A percentile compares a stretch with the other conserved stretches of the same genome.
These are phyloP conservation scores for Caenorhabditis auriculariae DNA, from an alignment of 2,888 invertebrate genomes.

Conservation along the genomic window DNA sequence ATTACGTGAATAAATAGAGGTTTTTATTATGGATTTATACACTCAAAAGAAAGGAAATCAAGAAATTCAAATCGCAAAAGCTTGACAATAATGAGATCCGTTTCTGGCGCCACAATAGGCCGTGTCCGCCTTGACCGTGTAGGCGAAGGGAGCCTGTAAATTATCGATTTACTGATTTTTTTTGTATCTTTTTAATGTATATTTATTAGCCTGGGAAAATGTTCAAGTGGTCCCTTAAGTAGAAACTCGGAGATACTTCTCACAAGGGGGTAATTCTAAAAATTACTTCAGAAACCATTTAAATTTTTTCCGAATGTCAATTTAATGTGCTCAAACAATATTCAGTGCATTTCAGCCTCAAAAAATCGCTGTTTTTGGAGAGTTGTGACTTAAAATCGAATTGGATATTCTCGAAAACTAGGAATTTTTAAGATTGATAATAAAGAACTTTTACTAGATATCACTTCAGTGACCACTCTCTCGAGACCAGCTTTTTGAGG, in stretches of 20 bases:
- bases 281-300: too few relatives aligned
- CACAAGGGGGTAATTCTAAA: not conserved
- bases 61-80: constrained; percentile 18
- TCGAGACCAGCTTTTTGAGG: too few relatives aligned
- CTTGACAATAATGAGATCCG: constrained; percentile 29
- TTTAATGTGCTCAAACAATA: too few relatives aligned
- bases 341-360: too few relatives aligned
- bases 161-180: not conserved
- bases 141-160: constrained; percentile 20
- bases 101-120: constrained; percentile 30
- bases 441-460: not conserved
- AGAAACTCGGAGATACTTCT: not conserved
- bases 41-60: too few relatives aligned
- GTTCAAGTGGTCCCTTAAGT: not conserved
- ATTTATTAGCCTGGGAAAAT: not conserved
- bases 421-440: not conserved
- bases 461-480: not conserved
- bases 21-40: too few relatives aligned
- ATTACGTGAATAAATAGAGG: too few relatives aligned
- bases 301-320: too few relatives aligned
- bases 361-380: too few relatives aligned
- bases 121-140: constrained; percentile 17
- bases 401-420: too few relatives aligned
- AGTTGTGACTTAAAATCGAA: too few relatives aligned
- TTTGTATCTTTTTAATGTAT: not conserved